Evolutionary conservation across 2,113 vertebrate genomes (phyloP), one percentile per base, ranked within the genome.

Genomic region (Eulemur macaco): DNA sequence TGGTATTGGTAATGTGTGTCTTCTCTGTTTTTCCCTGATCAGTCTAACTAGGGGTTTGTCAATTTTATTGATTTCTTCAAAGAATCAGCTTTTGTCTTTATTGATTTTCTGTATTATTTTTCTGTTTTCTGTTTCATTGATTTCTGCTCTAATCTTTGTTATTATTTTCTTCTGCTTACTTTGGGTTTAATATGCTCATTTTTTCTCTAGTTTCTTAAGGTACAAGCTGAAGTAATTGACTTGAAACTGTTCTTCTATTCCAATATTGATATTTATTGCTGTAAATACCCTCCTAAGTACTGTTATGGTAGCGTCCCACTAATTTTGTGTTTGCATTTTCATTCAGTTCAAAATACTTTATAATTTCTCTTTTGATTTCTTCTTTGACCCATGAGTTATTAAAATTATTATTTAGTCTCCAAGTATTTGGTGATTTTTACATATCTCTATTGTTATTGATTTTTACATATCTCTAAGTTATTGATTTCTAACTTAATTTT

Each of bases 41-140:
- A n/a, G 9, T 58, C 39, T 54, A 56, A 50, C 17, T 71, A 68
- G 50, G 77, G 47, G 11, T 76, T 95, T 85, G 87, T 96, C 88
- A 80, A 37, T 74, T 93, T 87, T 69, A 85, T 68, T 88, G 77
- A 80, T 88, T 91, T 94, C 77, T 95, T 81, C 15, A 74, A 92
- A 88, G 82, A 96, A 84, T 8, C 77, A 34, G 20, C 6, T 87
- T 87, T 60, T 63, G 47, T 58, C 58, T 94, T 95, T 74, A 47
- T n/a, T 56, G 60, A 64, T 78, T 84, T 90, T 45, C 21, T 80
- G 50, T 91, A 42, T 86, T 86, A 68, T 58, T 86, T 94, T 90
- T 68, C 25, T 60, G n/a, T 69, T 84, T 83, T 95, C 42, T 60
- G 15, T 87, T 90, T 52, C 29, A 39, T 31, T 37, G 64, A n/a